phyloP scores from a whole-genome alignment of 2,888 invertebrate genomes.

The Tuberolachnus salignus region DNA sequence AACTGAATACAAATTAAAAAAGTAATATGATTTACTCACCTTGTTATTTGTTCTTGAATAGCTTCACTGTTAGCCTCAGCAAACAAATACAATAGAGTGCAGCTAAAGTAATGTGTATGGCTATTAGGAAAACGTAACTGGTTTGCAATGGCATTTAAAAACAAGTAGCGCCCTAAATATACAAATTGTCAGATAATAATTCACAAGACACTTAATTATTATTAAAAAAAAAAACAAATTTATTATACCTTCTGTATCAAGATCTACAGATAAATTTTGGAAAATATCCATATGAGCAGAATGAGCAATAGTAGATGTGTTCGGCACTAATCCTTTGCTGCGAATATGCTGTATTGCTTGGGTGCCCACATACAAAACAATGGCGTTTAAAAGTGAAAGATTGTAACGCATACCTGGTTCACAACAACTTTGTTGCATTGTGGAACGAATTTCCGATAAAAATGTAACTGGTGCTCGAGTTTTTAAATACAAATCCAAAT shows the following conservation, averaged over 20 bases:
- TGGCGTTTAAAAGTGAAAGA: constrained; percentile 93
- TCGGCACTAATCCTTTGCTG: constrained; percentile 88
- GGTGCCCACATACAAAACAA: constrained; percentile 96
- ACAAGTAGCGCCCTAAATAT: constrained; percentile 75
- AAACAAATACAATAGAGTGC: constrained; percentile 94
- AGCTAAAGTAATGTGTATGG: constrained; percentile 99
- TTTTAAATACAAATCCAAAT: constrained; percentile 94
- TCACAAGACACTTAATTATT: not conserved
- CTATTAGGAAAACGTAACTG: constrained; percentile 98
- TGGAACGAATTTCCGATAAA: constrained; percentile 87
- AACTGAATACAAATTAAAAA: not conserved
- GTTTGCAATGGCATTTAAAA: constrained; percentile 98
- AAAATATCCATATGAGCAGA: constrained; percentile 99
- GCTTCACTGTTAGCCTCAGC: constrained; percentile 96
- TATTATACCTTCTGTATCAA: constrained; percentile 89
- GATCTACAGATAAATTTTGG: constrained; percentile 96
- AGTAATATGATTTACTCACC: constrained; percentile 1
- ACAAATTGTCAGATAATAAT: constrained; percentile 48
- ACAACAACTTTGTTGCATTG: constrained; percentile 84
- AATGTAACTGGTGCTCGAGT: constrained; percentile 94
- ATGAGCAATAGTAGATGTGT: constrained; percentile 97
- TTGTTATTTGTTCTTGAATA: constrained; percentile 96
- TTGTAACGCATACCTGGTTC: constrained; percentile 88
- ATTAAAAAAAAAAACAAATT: constrained; percentile 60
- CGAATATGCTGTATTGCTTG: constrained; percentile 93